A percentile compares a stretch with the other conserved stretches of the same genome.
Evolutionary conservation across 2,888 invertebrate species (phyloP).

Genomic region (Zele albiditarsus): DNA sequence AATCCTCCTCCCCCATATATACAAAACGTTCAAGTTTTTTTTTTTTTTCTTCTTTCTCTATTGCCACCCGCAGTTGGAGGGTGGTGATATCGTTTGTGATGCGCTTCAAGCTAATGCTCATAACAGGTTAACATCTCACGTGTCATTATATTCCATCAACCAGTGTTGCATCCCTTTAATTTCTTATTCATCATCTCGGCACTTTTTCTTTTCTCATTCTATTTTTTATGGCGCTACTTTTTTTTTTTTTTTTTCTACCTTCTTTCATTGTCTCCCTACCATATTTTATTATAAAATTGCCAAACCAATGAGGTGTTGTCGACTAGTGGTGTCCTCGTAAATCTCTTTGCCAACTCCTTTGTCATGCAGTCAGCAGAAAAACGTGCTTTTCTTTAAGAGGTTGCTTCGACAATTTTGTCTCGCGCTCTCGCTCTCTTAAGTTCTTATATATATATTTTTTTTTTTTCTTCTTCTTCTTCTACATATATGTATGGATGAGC

Average conservation of each 20-base stretch:
- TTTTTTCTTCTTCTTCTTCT: constrained; percentile 36
- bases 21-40: constrained; percentile 51
- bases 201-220: not conserved
- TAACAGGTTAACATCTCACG: constrained; percentile 56
- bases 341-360: constrained; percentile 18
- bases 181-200: constrained; percentile 31
- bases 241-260: not conserved
- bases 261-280: not conserved
- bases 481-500: not conserved
- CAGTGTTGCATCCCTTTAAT: not conserved
- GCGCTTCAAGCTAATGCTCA: constrained; percentile 2
- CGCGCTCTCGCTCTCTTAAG: not conserved
- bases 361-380: constrained; percentile 35
- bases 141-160: constrained; percentile 31
- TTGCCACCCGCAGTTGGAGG: constrained; percentile 64
- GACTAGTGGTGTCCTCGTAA: not conserved
- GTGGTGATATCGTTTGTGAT: constrained; percentile 64
- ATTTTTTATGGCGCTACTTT: not conserved
- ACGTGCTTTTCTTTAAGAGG: constrained; percentile 33
- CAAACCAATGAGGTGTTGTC: not conserved
- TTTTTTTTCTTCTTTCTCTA: constrained; percentile 52
- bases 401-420: not conserved
- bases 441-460: constrained; percentile 17
- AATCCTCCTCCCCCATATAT: constrained; percentile 54
- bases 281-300: not conserved